A percentile compares a stretch with the other conserved stretches of the same genome.
These are phyloP conservation scores for Drosophila flavopinicola DNA, from an alignment of 2,888 invertebrate genomes.

Conservation along the genomic window DNA sequence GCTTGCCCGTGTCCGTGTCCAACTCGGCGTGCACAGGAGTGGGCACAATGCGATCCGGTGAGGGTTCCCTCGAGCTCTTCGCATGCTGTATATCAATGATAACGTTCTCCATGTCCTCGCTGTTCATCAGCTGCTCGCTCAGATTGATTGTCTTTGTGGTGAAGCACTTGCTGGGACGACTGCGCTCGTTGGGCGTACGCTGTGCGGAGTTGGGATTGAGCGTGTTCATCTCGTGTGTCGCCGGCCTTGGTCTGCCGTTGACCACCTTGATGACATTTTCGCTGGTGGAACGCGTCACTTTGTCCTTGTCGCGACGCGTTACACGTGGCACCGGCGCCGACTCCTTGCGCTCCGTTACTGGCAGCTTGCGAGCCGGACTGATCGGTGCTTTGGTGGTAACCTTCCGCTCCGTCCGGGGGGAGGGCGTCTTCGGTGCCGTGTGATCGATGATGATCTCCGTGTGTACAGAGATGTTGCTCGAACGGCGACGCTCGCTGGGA, in stretches of 20 bases:
- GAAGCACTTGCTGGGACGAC: slow-evolving; percentile 84
- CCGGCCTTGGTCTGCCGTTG: slow-evolving; percentile 57
- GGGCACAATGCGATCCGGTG: slow-evolving; percentile 89
- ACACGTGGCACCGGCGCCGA: slow-evolving; percentile 84
- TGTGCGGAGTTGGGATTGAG: slow-evolving; percentile 51
- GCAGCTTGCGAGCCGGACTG: slow-evolving; percentile 71
- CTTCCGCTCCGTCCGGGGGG: slow-evolving; percentile 48
- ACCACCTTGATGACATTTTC: slow-evolving; percentile 86
- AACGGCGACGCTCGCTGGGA: slow-evolving; percentile 76
- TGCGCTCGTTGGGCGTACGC: slow-evolving; percentile 61
- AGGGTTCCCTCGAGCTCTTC: slow-evolving; percentile 90
- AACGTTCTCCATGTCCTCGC: slow-evolving; percentile 86
- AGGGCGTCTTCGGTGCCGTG: slow-evolving; percentile 68
- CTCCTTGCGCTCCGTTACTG: slow-evolving; percentile 84
- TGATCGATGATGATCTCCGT: slow-evolving; percentile 82
- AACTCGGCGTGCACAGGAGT: slow-evolving; percentile 86
- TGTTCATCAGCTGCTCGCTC: slow-evolving; percentile 85
- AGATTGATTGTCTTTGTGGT: slow-evolving; percentile 86
- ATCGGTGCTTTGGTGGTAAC: slow-evolving; percentile 13
- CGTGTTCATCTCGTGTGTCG: slow-evolving; percentile 61
- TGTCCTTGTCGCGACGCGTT: slow-evolving; percentile 84
- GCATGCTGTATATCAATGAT: slow-evolving; percentile 89
- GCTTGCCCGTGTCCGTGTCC: slow-evolving; percentile 86
- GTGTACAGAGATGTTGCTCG: slow-evolving; percentile 81
- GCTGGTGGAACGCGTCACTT: slow-evolving; percentile 86